Percentiles rank a stretch among this genome's conserved stretches.
Conservation (phyloP, 2,797 vertebrate genomes). For the Malacoctenus gilli region DNA sequence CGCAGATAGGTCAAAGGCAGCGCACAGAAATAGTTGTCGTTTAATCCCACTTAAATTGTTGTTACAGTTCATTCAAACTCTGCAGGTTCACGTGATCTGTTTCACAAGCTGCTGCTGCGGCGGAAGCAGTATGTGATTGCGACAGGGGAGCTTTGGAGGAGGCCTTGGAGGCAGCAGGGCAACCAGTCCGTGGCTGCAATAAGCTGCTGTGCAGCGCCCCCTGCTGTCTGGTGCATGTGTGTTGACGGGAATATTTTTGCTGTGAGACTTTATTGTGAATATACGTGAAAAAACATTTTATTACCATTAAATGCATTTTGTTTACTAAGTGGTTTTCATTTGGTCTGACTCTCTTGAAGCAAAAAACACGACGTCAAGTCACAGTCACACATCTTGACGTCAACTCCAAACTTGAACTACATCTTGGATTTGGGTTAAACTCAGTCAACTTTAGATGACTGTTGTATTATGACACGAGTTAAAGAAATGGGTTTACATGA, state of each 20-base stretch:
- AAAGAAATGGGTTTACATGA: too few relatives aligned
- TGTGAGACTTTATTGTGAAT: too few relatives aligned
- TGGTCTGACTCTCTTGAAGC: not conserved
- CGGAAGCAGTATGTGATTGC: not conserved
- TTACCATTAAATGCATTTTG: conserved; percentile 45
- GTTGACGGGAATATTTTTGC: too few relatives aligned
- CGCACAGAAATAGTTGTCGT: not conserved
- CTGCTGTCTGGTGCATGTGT: conserved; percentile 19
- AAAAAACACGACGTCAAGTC: not conserved
- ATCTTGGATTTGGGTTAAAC: too few relatives aligned
- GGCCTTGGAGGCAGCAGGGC: conserved; percentile 4
- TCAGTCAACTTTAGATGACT: too few relatives aligned
- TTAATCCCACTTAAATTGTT: not conserved
- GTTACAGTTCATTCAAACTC: not conserved
- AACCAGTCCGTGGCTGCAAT: not conserved
- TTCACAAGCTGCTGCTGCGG: not conserved
- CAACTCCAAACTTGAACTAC: too few relatives aligned
- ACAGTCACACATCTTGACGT: too few relatives aligned
- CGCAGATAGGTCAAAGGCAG: too few relatives aligned
- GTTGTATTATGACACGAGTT: too few relatives aligned
- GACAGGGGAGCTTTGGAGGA: not conserved
- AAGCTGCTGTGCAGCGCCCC: conserved; percentile 22
- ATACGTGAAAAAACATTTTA: conserved; percentile 13
- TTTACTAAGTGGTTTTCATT: conserved; percentile 13
- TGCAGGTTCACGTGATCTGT: not conserved